Evolutionary conservation across 2,888 invertebrate genomes (phyloP).

Genomic region (Bruchidius siliquastri): DNA sequence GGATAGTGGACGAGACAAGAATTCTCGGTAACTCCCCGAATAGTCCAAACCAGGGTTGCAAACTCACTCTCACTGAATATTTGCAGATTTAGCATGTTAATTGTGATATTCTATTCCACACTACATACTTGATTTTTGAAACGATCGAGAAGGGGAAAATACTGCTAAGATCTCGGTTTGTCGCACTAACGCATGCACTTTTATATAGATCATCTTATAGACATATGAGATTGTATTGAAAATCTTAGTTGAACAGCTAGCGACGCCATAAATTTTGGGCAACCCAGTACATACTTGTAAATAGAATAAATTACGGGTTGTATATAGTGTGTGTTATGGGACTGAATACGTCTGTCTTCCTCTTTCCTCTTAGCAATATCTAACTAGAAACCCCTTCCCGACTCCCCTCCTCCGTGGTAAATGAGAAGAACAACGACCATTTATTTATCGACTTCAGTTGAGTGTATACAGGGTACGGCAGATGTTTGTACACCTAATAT

Average conservation of each 20-base stretch:
- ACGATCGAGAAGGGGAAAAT: too few species aligned
- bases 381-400: slow-evolving; percentile 17
- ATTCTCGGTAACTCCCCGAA: too few species aligned
- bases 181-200: too few species aligned
- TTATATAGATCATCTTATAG: too few species aligned
- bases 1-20: too few species aligned
- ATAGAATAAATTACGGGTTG: slow-evolving; percentile 41
- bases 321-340: slow-evolving; percentile 39
- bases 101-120: too few species aligned
- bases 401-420: background rate
- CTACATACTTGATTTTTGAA: too few species aligned
- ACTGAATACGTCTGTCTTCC: slow-evolving; percentile 47
- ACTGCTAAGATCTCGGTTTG: too few species aligned
- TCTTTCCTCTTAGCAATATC: slow-evolving; percentile 40
- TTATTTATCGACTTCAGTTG: slow-evolving; percentile 6
- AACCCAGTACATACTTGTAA: background rate
- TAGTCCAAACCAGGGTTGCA: too few species aligned
- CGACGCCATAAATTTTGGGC: background rate
- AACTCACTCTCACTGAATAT: too few species aligned
- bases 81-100: too few species aligned
- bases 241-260: background rate
- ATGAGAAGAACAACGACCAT: slow-evolving; percentile 24
- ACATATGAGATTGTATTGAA: background rate
- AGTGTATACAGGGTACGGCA: slow-evolving; percentile 11
- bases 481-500: slow-evolving; percentile 10